phyloP scores from a whole-genome alignment of 35 echinoderm and acorn worm genomes.

The Holothuria glaberrima region DNA sequence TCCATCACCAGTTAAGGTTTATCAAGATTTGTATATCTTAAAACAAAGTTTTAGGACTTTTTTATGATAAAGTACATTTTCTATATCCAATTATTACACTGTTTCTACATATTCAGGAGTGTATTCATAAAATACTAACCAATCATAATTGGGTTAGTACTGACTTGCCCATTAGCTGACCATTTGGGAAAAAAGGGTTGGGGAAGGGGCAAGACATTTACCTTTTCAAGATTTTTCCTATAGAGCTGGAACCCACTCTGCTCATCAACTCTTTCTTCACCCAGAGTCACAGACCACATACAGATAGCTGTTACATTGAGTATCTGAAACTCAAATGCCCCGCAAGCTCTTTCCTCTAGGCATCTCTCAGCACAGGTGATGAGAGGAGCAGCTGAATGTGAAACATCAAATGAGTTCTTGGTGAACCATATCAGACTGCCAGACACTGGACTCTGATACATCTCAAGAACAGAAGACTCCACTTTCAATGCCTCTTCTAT shows the following conservation, averaged over 20 bases:
- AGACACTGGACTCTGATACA: constrained; percentile 75
- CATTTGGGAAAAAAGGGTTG: background rate
- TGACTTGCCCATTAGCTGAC: background rate
- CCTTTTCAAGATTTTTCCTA: constrained; percentile 59
- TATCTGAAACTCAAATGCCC: constrained; percentile 73
- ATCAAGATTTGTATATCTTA: too few relatives aligned
- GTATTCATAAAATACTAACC: too few relatives aligned
- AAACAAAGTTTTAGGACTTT: too few relatives aligned
- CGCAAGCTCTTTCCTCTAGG: constrained; percentile 86
- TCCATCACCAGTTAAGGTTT: too few relatives aligned
- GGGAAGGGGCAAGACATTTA: background rate
- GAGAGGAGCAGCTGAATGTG: constrained; percentile 51
- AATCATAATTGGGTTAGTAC: too few relatives aligned
- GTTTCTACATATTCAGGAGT: too few relatives aligned
- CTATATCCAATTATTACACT: too few relatives aligned
- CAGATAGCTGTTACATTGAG: constrained; percentile 67
- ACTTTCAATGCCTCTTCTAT: constrained; percentile 55
- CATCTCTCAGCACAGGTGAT: constrained; percentile 76
- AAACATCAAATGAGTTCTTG: constrained; percentile 77
- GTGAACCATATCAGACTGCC: constrained; percentile 70
- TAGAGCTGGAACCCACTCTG: constrained; percentile 79
- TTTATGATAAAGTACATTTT: too few relatives aligned
- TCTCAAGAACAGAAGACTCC: constrained; percentile 57
- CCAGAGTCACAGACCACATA: constrained; percentile 73
- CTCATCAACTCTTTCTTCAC: constrained; percentile 56